Percentiles rank a stretch among this genome's conserved stretches.
phyloP scores from a whole-genome alignment of 2,797 vertebrate genomes.

The Etheostoma nigrum region DNA sequence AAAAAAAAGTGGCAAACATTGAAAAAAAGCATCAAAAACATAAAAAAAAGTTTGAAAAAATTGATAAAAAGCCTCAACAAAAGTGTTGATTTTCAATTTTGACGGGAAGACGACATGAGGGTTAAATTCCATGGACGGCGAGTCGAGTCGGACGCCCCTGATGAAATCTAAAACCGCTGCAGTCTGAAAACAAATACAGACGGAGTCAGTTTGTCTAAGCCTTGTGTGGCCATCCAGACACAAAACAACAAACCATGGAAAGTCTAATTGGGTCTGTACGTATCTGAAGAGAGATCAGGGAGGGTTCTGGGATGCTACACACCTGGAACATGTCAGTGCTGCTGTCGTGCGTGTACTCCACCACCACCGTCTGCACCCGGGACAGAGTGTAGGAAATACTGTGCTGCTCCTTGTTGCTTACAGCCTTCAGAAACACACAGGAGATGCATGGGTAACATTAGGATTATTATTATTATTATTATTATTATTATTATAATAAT shows the following conservation, averaged over 20 bases:
- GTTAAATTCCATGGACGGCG: too few relatives aligned
- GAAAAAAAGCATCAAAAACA: too few relatives aligned
- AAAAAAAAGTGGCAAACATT: too few relatives aligned
- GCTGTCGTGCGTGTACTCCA: constrained; percentile 95
- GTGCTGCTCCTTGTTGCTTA: constrained; percentile 96
- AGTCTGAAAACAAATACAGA: neutral
- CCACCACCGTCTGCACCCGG: constrained; percentile 93
- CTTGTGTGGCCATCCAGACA: neutral
- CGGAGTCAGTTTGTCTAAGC: neutral
- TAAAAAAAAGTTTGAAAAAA: too few relatives aligned
- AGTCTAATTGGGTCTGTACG: too few relatives aligned
- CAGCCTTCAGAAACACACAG: constrained; percentile 80
- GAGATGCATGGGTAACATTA: neutral
- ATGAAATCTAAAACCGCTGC: neutral
- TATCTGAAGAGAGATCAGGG: neutral
- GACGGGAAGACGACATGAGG: too few relatives aligned
- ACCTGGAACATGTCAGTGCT: constrained; percentile 98
- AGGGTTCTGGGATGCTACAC: neutral
- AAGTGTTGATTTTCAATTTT: too few relatives aligned
- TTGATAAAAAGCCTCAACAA: too few relatives aligned
- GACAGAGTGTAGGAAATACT: constrained; percentile 96
- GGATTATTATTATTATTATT: too few relatives aligned
- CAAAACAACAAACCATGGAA: neutral
- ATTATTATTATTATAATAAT: too few relatives aligned
- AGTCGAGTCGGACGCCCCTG: too few relatives aligned